Percentiles rank a stretch among this genome's conserved stretches.
phyloP scores from a whole-genome alignment of 2,113 vertebrate species.

The Vimba vimba region DNA sequence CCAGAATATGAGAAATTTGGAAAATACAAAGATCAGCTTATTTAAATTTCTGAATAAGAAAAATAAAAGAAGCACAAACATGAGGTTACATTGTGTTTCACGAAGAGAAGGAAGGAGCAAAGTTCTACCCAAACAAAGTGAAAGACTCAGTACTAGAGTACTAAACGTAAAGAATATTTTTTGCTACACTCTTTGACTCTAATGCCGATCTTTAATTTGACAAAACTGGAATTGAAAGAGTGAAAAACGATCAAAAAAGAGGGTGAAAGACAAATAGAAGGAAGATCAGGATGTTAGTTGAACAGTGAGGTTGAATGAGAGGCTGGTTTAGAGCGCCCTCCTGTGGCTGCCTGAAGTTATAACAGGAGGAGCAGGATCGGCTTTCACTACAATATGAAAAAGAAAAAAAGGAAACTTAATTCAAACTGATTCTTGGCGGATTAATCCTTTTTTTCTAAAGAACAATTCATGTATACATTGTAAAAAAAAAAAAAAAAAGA shows the following conservation, averaged over 20 bases:
- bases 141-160: constrained; percentile 57
- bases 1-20: constrained; percentile 83
- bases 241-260: background rate
- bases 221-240: background rate
- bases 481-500: constrained; percentile 36
- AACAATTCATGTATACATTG: constrained; percentile 62
- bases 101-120: constrained; percentile 68
- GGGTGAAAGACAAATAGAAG: constrained; percentile 16
- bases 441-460: constrained; percentile 55
- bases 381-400: constrained; percentile 50
- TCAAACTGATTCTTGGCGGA: constrained; percentile 33
- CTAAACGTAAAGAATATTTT: constrained; percentile 65
- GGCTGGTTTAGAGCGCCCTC: constrained; percentile 63
- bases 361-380: constrained; percentile 62
- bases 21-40: constrained; percentile 85
- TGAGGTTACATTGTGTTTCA: constrained; percentile 76
- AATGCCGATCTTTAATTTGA: constrained; percentile 56
- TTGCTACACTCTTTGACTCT: constrained; percentile 62
- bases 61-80: constrained; percentile 78
- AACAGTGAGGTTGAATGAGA: constrained; percentile 58
- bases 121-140: constrained; percentile 60
- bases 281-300: constrained; percentile 40
- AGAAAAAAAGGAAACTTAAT: constrained; percentile 48
- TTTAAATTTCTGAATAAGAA: constrained; percentile 80
- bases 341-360: constrained; percentile 67